Evolutionary conservation across 2,113 vertebrate genomes (phyloP).

Genomic region (Brachyhypopomus occidentalis): DNA sequence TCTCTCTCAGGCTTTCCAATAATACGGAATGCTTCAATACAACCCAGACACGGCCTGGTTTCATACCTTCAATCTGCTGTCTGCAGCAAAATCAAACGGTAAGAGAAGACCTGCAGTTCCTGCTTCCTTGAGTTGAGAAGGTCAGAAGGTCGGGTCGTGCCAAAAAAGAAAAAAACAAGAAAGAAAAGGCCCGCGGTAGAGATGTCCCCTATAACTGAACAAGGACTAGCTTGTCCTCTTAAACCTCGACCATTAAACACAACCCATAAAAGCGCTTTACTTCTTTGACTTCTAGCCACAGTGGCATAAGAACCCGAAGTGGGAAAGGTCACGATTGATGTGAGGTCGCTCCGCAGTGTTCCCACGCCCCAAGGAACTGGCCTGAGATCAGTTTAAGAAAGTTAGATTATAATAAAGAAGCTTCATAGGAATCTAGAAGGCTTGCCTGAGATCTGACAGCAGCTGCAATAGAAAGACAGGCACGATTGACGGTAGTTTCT

Average conservation of each 20-base stretch:
- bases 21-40: not conserved
- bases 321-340: not conserved
- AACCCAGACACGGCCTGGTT: not conserved
- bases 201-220: not conserved
- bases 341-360: constrained; percentile 52
- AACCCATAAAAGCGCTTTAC: not conserved
- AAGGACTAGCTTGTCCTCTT: not conserved
- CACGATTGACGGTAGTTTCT: too few species aligned
- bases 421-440: too few species aligned
- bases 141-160: not conserved
- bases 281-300: not conserved
- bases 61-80: not conserved
- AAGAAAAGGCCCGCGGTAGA: not conserved
- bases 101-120: not conserved
- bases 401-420: not conserved
- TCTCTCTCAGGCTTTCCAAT: not conserved
- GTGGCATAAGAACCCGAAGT: not conserved
- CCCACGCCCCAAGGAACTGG: constrained; percentile 29
- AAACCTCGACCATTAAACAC: not conserved
- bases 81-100: not conserved
- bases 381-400: constrained; percentile 27
- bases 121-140: not conserved
- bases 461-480: too few species aligned
- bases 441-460: too few species aligned
- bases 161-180: not conserved